Conservation (phyloP, 2,797 vertebrate species). For the Pantherophis alleghaniensis region DNA sequence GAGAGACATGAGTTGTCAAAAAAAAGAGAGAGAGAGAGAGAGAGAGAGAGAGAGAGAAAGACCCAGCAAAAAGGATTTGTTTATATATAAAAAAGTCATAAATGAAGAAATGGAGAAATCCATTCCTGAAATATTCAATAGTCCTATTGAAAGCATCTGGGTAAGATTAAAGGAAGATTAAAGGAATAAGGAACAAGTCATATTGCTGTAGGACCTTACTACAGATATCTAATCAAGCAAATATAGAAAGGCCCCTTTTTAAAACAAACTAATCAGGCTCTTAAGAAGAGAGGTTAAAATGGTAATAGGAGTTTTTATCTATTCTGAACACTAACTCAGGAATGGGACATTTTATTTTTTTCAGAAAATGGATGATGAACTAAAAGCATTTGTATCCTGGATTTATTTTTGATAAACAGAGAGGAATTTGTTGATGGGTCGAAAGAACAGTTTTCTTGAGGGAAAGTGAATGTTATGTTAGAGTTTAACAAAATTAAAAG, state of each 20-base stretch:
- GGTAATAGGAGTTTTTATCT: background rate
- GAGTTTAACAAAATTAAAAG: background rate
- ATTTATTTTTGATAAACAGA: background rate
- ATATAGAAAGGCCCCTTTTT: background rate
- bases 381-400: background rate
- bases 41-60: background rate
- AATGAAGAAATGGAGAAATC: background rate
- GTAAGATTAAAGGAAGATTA: background rate
- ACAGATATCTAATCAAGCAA: background rate
- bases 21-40: no score
- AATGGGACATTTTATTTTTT: background rate
- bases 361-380: background rate
- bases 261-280: background rate
- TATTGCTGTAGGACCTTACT: background rate
- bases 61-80: background rate
- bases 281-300: background rate
- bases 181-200: background rate
- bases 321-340: background rate
- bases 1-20: background rate
- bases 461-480: background rate
- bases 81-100: background rate
- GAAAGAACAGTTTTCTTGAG: background rate
- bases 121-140: background rate
- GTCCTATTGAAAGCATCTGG: background rate
- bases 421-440: background rate